Percentiles rank a stretch among this genome's conserved stretches.
Conservation (phyloP, 2,888 invertebrate genomes). For the Parasteatoda lunata region DNA sequence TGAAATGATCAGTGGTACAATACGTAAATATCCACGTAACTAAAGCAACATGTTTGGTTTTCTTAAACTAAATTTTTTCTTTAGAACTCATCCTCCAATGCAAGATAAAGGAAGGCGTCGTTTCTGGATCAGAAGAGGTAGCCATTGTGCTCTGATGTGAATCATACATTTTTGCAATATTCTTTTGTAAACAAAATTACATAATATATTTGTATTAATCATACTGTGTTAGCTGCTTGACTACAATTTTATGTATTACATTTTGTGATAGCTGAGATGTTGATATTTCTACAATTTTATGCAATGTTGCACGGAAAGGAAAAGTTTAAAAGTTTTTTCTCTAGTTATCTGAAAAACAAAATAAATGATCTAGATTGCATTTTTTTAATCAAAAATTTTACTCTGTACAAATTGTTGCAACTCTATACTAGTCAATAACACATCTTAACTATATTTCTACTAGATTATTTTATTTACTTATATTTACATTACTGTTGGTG, state of each 20-base stretch:
- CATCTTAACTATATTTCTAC: neutral
- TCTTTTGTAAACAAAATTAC: constrained; percentile 2
- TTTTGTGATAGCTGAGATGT: constrained; percentile 31
- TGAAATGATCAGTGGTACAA: no score
- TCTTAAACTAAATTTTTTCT: neutral
- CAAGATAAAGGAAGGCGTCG: constrained; percentile 61
- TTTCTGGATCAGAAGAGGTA: constrained; percentile 42
- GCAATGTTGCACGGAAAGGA: neutral
- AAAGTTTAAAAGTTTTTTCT: neutral
- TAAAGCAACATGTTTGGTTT: neutral
- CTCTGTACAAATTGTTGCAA: no score
- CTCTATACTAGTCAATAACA: neutral
- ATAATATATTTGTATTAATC: constrained; percentile 30
- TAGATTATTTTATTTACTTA: no score
- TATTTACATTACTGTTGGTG: no score
- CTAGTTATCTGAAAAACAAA: neutral
- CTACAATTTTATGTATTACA: constrained; percentile 15
- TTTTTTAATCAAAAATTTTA: no score
- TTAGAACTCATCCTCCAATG: constrained; percentile 62
- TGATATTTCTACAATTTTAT: constrained; percentile 3
- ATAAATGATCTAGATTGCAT: neutral
- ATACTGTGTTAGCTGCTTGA: constrained; percentile 37
- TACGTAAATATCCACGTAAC: no score
- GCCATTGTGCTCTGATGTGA: constrained; percentile 57
- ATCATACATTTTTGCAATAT: neutral